phyloP scores from a whole-genome alignment of 1,140 invertebrate species.

The Stenopsyche tienmushanensis region DNA sequence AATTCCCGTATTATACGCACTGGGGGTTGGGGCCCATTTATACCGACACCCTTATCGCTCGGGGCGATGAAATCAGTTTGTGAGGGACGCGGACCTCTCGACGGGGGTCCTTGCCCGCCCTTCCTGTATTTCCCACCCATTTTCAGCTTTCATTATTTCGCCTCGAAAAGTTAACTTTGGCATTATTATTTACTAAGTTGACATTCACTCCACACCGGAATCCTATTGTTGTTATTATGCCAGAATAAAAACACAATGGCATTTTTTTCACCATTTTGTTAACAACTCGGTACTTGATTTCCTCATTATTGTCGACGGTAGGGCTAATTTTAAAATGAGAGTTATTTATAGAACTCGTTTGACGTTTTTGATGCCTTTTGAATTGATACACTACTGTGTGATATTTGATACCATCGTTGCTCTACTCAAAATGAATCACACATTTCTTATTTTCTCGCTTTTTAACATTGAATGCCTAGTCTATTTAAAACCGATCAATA shows the following conservation, averaged over 20 bases:
- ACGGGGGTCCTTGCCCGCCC: background rate
- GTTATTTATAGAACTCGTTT: too few species aligned
- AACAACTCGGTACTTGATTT: background rate
- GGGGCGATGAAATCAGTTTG: conserved; percentile 38
- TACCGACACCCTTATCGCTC: conserved; percentile 34
- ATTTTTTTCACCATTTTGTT: background rate
- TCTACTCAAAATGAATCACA: too few species aligned
- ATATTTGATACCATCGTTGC: too few species aligned
- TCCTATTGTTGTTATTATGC: background rate
- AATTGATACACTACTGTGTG: too few species aligned
- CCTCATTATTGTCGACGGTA: too few species aligned
- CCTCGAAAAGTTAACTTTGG: conserved; percentile 8
- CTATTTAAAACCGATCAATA: too few species aligned
- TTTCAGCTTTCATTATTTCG: conserved; percentile 14
- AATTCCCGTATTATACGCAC: conserved; percentile 11
- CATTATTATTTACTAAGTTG: conserved; percentile 19
- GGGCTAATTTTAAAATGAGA: too few species aligned
- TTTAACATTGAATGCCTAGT: too few species aligned
- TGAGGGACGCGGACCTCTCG: background rate
- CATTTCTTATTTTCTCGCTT: too few species aligned
- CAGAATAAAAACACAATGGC: background rate
- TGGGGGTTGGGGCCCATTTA: conserved; percentile 29
- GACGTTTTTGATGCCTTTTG: too few species aligned
- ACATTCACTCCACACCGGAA: background rate
- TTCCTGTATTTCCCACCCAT: background rate